Conservation (phyloP, 92 coral and sea anemone genomes). For the Parazoanthus darwini region DNA sequence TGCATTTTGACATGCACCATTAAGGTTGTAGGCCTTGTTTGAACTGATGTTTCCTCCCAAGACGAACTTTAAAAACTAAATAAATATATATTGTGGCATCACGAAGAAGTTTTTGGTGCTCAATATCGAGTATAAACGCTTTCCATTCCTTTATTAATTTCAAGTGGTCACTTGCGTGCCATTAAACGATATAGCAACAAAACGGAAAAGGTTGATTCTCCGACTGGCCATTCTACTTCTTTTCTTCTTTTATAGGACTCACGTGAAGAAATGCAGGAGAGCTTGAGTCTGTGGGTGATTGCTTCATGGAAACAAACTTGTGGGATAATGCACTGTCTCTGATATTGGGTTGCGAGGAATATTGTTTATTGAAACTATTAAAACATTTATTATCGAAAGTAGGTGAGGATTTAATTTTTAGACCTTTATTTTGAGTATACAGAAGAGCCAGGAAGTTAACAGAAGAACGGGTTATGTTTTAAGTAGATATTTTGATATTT, state of each 20-base stretch:
- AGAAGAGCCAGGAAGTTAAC: background rate
- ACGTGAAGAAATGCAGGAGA: no score
- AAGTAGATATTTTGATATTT: no score
- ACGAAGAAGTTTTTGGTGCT: background rate
- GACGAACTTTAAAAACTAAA: background rate
- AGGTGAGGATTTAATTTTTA: background rate
- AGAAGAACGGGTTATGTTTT: no score
- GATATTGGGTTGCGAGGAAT: background rate
- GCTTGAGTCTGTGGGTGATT: background rate
- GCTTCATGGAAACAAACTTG: background rate
- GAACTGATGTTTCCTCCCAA: background rate
- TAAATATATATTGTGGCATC: background rate
- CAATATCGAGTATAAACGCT: background rate
- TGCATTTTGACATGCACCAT: background rate
- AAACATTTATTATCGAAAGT: background rate
- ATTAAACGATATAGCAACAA: background rate
- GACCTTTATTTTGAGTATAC: background rate
- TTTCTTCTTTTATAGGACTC: background rate
- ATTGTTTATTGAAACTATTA: no score
- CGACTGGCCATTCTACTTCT: background rate
- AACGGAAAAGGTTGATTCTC: background rate
- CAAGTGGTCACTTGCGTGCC: background rate
- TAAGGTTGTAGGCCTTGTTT: background rate
- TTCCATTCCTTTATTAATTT: background rate
- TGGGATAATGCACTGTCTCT: background rate